phyloP scores from a whole-genome alignment of 2,888 invertebrate species.

The Rosalia funebris region DNA sequence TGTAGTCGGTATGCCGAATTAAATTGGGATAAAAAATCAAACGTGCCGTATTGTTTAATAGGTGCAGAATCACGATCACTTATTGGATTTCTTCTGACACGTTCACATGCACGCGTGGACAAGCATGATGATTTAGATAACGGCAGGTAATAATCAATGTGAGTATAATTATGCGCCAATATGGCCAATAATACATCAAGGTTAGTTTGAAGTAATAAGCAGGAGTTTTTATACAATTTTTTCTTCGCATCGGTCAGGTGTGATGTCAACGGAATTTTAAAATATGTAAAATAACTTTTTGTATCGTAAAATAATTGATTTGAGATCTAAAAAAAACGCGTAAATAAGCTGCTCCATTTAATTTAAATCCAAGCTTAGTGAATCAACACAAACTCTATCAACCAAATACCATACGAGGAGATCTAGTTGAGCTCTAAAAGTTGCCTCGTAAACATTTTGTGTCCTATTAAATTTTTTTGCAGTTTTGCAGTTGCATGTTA shows the following conservation, averaged over 20 bases:
- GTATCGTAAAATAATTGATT: background rate
- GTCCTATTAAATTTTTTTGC: too few species aligned
- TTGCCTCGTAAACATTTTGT: too few species aligned
- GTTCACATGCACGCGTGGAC: too few species aligned
- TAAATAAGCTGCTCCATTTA: background rate
- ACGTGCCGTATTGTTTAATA: slow-evolving; percentile 9
- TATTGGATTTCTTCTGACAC: background rate
- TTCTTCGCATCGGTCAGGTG: background rate
- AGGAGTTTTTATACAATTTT: background rate
- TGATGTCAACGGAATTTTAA: background rate
- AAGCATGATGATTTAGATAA: background rate
- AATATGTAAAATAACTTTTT: background rate
- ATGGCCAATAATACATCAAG: background rate
- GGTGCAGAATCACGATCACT: background rate
- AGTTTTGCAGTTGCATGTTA: too few species aligned
- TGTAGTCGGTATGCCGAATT: slow-evolving; percentile 5
- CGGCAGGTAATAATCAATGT: background rate
- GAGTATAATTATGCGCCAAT: too few species aligned
- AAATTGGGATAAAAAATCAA: slow-evolving; percentile 12
- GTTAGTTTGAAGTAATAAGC: background rate
- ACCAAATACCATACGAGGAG: too few species aligned
- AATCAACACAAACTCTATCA: too few species aligned
- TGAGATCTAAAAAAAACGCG: background rate
- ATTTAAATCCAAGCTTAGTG: too few species aligned
- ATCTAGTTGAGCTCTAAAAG: too few species aligned